These are phyloP conservation scores for Megaceryle alcyon DNA, from an alignment of 2,797 vertebrate genomes.

Conservation along the genomic window DNA sequence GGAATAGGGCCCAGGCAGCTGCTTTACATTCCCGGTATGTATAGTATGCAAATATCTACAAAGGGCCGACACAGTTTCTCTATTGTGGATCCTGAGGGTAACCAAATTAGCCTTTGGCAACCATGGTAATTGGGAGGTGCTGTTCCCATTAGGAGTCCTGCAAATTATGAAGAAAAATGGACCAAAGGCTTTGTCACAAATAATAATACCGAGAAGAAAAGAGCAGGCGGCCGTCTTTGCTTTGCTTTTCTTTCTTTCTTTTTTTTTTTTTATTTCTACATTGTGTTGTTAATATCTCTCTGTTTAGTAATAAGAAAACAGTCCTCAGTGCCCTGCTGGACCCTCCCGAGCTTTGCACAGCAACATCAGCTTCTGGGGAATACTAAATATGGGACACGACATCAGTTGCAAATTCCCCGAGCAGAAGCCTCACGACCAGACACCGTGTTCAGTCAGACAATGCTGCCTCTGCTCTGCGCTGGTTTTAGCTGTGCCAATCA, in stretches of 20 bases:
- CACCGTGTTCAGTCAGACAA: too few relatives aligned
- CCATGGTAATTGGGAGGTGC: slow-evolving; percentile 86
- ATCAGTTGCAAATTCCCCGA: neutral
- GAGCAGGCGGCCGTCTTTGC: slow-evolving; percentile 77
- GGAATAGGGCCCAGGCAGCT: slow-evolving; percentile 81
- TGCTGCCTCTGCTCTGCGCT: neutral
- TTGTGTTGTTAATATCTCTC: slow-evolving; percentile 81
- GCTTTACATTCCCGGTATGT: slow-evolving; percentile 86
- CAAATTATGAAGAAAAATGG: slow-evolving; percentile 87
- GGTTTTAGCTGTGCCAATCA: neutral
- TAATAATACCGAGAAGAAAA: slow-evolving; percentile 83
- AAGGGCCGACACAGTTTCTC: slow-evolving; percentile 82
- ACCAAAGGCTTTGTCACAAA: slow-evolving; percentile 84
- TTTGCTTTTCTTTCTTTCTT: slow-evolving; percentile 26
- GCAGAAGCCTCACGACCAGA: neutral
- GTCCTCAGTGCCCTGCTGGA: slow-evolving; percentile 53
- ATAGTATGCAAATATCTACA: slow-evolving; percentile 86
- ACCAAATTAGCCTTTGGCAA: slow-evolving; percentile 87
- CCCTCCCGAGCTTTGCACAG: slow-evolving; percentile 33
- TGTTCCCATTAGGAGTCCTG: slow-evolving; percentile 87
- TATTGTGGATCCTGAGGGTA: slow-evolving; percentile 84
- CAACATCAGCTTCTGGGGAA: slow-evolving; percentile 24
- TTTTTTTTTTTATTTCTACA: slow-evolving; percentile 69
- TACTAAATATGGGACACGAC: neutral
- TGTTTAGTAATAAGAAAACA: slow-evolving; percentile 79